Evolutionary conservation across 1,140 invertebrate genomes (phyloP).

Genomic region (Drosophila insularis): DNA sequence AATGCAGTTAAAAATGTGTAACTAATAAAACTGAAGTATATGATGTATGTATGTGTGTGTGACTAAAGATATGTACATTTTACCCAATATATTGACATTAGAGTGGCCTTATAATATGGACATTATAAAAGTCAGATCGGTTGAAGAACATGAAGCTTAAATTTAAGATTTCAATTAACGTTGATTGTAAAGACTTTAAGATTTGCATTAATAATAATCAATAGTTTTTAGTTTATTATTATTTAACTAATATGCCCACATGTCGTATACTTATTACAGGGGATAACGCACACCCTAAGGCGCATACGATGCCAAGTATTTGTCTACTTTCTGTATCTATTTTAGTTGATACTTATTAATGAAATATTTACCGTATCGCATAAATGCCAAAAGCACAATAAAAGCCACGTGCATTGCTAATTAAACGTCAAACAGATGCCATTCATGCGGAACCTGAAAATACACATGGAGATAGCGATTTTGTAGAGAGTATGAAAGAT

Average conservation of each 20-base stretch:
- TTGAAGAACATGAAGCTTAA: too few relatives aligned
- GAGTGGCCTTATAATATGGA: too few relatives aligned
- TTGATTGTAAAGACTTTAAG: too few relatives aligned
- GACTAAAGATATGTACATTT: too few relatives aligned
- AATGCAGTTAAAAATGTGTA: background rate
- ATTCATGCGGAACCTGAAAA: constrained; percentile 19
- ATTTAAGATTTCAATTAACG: too few relatives aligned
- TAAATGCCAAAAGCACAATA: constrained; percentile 44
- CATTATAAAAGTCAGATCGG: too few relatives aligned
- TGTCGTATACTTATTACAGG: background rate
- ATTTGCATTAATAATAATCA: too few relatives aligned
- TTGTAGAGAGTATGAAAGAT: background rate
- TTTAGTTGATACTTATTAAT: constrained; percentile 11
- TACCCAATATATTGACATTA: too few relatives aligned
- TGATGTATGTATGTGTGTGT: too few relatives aligned
- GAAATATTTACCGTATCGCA: constrained; percentile 15
- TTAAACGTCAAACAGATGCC: constrained; percentile 46
- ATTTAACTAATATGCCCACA: background rate
- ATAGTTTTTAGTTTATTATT: background rate
- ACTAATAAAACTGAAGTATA: background rate
- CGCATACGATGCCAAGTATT: too few relatives aligned
- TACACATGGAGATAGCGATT: background rate
- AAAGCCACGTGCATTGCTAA: constrained; percentile 60
- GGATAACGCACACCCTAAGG: background rate
- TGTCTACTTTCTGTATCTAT: background rate